Evolutionary conservation across 2,113 vertebrate species (phyloP), one percentile per base, ranked within the genome.

Genomic region (Microcebus tavaratra): DNA sequence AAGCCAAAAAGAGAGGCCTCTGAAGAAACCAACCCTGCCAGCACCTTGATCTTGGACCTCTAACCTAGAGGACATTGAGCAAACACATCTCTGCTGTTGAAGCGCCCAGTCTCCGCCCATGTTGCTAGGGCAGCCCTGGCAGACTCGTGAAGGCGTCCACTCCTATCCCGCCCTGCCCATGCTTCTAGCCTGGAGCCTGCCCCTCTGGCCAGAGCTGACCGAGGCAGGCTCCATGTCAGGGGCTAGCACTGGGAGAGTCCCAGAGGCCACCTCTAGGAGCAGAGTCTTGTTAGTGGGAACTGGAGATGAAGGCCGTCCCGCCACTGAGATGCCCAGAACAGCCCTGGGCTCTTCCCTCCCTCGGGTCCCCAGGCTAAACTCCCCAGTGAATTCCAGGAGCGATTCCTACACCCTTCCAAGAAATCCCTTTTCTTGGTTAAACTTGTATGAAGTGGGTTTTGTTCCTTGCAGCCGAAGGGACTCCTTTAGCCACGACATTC

Each of bases 121-220:
- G 61, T 83, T 61, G 25, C 42, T 17, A 5, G 20, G 45, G 25
- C 8, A 45, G 70, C 63, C 6, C 2, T 11, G 25, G 72, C 27
- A 15, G 5, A 27, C 15, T 8, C 42, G 39, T 0, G n/a, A 5
- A 42, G 79, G n/a, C 18, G 3, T 12, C 80, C 18, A 8, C 34
- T 65, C 42, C 14, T 21, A 0, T 15, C 21, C 73, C 3, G 1
- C 53, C 21, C 73, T 2, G 1, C 53, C 14, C 0, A 1, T 7
- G 31, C 83, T 31, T 67, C 90, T 14, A 39, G 45, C 14, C 20
- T 8, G 39, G 31, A 29, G 2, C 11, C 55, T 75, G 36, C 1
- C 67, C 9, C 14, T 61, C 89, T 8, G 6, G 14, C 31, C 20
- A 23, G 36, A 68, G 81, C 13, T 21, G 13, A 20, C 48, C 7